phyloP scores from a whole-genome alignment of 2,797 vertebrate species.

The Semaprochilodus insignis region DNA sequence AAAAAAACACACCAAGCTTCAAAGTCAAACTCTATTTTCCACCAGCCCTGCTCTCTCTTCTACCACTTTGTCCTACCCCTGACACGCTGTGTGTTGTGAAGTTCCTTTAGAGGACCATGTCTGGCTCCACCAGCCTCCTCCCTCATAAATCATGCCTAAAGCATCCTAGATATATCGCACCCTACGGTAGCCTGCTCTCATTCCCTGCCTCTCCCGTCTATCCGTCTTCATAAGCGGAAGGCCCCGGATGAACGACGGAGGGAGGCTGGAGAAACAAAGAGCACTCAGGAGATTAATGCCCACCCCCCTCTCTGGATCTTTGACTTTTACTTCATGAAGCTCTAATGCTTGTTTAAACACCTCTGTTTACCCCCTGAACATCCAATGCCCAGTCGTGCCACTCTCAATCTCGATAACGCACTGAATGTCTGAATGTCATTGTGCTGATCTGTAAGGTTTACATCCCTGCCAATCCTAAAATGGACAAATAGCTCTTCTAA shows the following conservation, averaged over 20 bases:
- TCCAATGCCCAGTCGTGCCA: slow-evolving; percentile 5
- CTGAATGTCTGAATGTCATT: neutral
- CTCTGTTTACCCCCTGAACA: neutral
- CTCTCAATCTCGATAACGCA: neutral
- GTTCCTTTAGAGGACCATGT: slow-evolving; percentile 51
- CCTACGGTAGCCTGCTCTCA: slow-evolving; percentile 62
- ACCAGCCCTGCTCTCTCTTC: neutral
- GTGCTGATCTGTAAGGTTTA: neutral
- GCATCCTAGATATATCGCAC: slow-evolving; percentile 70
- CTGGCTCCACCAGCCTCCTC: slow-evolving; percentile 59
- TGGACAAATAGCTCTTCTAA: neutral
- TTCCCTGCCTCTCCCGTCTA: slow-evolving; percentile 62
- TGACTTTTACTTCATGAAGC: slow-evolving; percentile 64
- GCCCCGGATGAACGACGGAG: slow-evolving; percentile 62
- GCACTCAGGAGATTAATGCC: slow-evolving; percentile 59
- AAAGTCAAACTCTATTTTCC: slow-evolving; percentile 5
- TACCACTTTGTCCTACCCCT: neutral
- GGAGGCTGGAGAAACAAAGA: slow-evolving; percentile 29
- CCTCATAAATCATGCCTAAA: slow-evolving; percentile 69
- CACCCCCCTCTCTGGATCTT: slow-evolving; percentile 59
- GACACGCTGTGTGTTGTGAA: slow-evolving; percentile 45
- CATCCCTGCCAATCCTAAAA: neutral
- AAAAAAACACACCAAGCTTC: slow-evolving; percentile 6
- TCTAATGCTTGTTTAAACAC: slow-evolving; percentile 51
- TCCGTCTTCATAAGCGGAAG: slow-evolving; percentile 67